Evolutionary conservation across 2,797 vertebrate genomes (phyloP), one percentile per base, ranked within the genome.

Genomic region (Coracias cyanogaster): DNA sequence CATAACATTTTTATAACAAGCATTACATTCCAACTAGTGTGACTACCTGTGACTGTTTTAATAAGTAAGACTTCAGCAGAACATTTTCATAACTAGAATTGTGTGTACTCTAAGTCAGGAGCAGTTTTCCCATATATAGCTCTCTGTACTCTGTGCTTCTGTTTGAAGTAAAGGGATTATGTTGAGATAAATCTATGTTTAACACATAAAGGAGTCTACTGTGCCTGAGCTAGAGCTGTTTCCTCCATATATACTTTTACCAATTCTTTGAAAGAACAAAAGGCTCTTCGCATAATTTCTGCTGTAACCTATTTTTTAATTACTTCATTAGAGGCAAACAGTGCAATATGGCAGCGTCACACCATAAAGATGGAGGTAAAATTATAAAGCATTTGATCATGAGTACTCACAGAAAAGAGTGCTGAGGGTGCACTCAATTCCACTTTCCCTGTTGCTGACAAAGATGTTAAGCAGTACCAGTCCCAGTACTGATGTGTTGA

Each of bases 301-400:
- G 25, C 8, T 60, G 10, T 51, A 80, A 51, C 19, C 37, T 8
- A 77, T 77, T 87, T 33, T 70, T 61, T 21, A 85, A 77, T 92
- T 90, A 60, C 12, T 77, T 85, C 67, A n/a, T 51, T 85, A 84
- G 55, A 87, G 25, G 58, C 24, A 92, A 90, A 24, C 5, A 5
- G 19, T 9, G 64, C 62, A 90, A 90, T 93, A 85, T 66, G 70
- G 39, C 35, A 92, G 4, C 58, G 72, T 2, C 82, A 71, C 82
- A 76, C 2, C 15, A 51, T 43, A 92, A 92, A 70, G 60, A 79
- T 43, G 11, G 51, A 70, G 35, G 82, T 25, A 82, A 90, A 93
- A 81, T 52, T 64, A 24, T 78, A 49, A n/a, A 90, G 3, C n/a
- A 48, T 92, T 94, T 95, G 46, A 95, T 90, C 51, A 73, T 49